Conservation (phyloP, 2,888 invertebrate genomes). For the Mantis religiosa region DNA sequence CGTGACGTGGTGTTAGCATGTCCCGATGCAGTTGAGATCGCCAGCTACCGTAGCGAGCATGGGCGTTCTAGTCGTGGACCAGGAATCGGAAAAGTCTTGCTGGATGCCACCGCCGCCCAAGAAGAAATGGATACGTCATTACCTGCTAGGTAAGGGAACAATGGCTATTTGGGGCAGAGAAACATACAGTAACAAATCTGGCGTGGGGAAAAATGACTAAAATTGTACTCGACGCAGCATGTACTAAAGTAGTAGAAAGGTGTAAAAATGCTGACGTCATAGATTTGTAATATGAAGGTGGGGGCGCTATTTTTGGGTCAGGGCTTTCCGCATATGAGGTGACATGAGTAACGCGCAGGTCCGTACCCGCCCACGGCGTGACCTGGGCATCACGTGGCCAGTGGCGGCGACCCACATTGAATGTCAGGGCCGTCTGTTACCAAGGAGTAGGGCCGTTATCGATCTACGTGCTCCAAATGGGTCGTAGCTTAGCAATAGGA, state of each 20-base stretch:
- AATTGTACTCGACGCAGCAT: neutral
- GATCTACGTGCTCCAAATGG: neutral
- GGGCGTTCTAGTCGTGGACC: conserved; percentile 28
- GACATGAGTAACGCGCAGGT: neutral
- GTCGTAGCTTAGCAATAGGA: conserved; percentile 36
- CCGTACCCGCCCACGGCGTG: neutral
- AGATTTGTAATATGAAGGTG: neutral
- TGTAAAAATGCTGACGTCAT: neutral
- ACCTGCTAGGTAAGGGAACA: conserved; percentile 47
- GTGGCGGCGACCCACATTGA: conserved; percentile 8
- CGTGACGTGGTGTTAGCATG: conserved; percentile 30
- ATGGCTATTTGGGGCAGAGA: no score
- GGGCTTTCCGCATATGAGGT: neutral
- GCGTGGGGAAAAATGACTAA: neutral
- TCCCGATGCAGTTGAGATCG: conserved; percentile 35
- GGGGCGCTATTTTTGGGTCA: conserved; percentile 13
- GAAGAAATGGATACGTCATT: conserved; percentile 71
- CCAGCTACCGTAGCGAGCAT: conserved; percentile 41
- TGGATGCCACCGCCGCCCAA: conserved; percentile 54
- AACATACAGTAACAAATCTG: neutral
- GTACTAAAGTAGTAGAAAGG: neutral
- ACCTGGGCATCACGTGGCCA: conserved; percentile 7
- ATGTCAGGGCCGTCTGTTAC: conserved; percentile 17
- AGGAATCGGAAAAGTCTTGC: conserved; percentile 24
- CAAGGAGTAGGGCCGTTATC: neutral